Evolutionary conservation across 2,888 invertebrate species (phyloP).

Genomic region (Agrochola litura): DNA sequence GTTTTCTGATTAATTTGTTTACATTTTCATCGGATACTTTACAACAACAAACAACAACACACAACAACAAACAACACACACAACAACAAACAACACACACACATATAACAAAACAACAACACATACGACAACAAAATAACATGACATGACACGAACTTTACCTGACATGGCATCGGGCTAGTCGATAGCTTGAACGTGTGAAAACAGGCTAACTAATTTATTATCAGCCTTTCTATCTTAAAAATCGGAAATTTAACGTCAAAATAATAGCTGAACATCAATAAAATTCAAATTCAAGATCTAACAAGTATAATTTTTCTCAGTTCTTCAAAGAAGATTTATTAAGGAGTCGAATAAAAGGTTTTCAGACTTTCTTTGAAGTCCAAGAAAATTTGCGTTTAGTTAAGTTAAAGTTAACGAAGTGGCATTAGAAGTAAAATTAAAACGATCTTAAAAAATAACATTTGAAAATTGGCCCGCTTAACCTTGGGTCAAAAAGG

Average conservation of each 20-base stretch:
- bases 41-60: too few relatives aligned
- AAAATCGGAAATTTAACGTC: not conserved
- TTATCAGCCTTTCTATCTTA: too few relatives aligned
- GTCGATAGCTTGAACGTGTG: not conserved
- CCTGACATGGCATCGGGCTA: not conserved
- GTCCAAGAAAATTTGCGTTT: conserved; percentile 5
- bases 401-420: conserved; percentile 27
- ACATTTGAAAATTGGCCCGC: conserved; percentile 22
- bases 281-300: conserved; percentile 1
- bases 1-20: not conserved
- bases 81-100: too few relatives aligned
- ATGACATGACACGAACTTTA: too few relatives aligned
- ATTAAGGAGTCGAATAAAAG: not conserved
- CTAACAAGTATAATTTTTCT: not conserved
- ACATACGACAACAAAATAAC: too few relatives aligned
- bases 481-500: conserved; percentile 42
- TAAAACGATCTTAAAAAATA: conserved; percentile 18
- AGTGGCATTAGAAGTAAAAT: conserved; percentile 15
- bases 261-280: not conserved
- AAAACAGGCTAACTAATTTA: not conserved
- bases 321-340: not conserved
- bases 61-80: too few relatives aligned
- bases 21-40: not conserved
- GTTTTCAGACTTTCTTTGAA: conserved; percentile 9
- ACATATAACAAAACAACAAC: too few relatives aligned